A percentile compares a stretch with the other conserved stretches of the same genome.
These are phyloP conservation scores for Prochilodus magdalenae DNA, from an alignment of 2,113 vertebrate genomes.

Conservation along the genomic window DNA sequence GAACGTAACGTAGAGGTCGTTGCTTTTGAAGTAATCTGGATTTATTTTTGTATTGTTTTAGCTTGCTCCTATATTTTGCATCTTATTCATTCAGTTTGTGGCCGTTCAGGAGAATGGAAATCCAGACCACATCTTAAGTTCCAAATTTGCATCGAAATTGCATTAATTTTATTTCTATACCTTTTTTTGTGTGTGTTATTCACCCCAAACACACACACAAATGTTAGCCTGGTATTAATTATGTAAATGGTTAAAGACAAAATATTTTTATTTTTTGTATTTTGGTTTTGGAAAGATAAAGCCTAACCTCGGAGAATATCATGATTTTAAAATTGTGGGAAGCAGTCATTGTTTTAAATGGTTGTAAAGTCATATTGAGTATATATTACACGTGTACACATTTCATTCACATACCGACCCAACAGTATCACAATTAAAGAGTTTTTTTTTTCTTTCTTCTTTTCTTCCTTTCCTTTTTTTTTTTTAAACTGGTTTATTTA, in stretches of 20 bases:
- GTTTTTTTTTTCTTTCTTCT: too few species aligned
- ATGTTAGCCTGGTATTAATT: slow-evolving; percentile 62
- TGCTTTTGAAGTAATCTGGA: slow-evolving; percentile 36
- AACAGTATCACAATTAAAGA: slow-evolving; percentile 40
- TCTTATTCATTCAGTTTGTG: slow-evolving; percentile 19
- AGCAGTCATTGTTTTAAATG: slow-evolving; percentile 88
- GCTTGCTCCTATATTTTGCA: slow-evolving; percentile 28
- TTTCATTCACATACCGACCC: slow-evolving; percentile 38
- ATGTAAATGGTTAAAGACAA: slow-evolving; percentile 71
- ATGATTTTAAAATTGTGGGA: slow-evolving; percentile 63
- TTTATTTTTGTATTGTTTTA: slow-evolving; percentile 49
- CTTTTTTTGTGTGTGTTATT: not conserved
- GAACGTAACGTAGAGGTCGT: slow-evolving; percentile 47
- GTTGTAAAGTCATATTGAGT: slow-evolving; percentile 72
- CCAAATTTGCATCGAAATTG: slow-evolving; percentile 45
- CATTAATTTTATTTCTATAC: slow-evolving; percentile 58
- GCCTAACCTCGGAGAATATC: slow-evolving; percentile 62
- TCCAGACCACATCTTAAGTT: not conserved
- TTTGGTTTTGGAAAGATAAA: slow-evolving; percentile 35
- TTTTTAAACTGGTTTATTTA: too few species aligned
- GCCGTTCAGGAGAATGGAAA: slow-evolving; percentile 10
- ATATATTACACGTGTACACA: slow-evolving; percentile 12
- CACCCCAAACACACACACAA: not conserved
- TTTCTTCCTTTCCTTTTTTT: too few species aligned
- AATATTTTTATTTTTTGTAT: slow-evolving; percentile 72